These are phyloP conservation scores for Unio delphinus DNA, from an alignment of 2,888 invertebrate species.

Conservation along the genomic window DNA sequence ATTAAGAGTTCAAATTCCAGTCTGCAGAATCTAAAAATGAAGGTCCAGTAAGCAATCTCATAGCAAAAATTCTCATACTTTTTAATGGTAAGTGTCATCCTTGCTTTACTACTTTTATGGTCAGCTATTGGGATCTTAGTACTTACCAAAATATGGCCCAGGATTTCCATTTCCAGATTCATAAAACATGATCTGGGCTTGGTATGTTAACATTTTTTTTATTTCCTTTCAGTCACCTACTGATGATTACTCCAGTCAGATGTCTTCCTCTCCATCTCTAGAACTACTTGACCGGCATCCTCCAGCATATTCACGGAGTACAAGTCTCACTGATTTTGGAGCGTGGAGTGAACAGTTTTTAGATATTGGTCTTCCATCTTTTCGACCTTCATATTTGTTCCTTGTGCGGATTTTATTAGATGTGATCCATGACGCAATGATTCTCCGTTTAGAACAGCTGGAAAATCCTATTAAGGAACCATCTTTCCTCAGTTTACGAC, in stretches of 20 bases:
- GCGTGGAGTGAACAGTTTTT: constrained; percentile 77
- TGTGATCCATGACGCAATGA: constrained; percentile 92
- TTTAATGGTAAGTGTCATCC: no score
- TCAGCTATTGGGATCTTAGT: no score
- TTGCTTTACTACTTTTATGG: no score
- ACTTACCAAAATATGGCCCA: no score
- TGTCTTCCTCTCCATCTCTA: constrained; percentile 43
- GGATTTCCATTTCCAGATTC: no score
- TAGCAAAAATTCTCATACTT: no score
- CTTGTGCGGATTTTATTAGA: constrained; percentile 89
- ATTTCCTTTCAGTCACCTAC: constrained; percentile 24
- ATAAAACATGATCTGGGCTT: background rate
- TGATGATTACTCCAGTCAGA: constrained; percentile 28
- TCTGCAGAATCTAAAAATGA: no score
- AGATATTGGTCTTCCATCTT: constrained; percentile 87
- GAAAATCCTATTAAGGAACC: constrained; percentile 76
- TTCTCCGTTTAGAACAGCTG: constrained; percentile 82
- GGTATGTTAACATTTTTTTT: background rate
- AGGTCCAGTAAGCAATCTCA: no score
- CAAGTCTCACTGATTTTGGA: constrained; percentile 49
- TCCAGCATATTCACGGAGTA: constrained; percentile 33
- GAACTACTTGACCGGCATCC: constrained; percentile 37
- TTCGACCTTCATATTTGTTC: constrained; percentile 87
- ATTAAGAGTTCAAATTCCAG: no score
- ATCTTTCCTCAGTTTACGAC: constrained; percentile 88